Conservation (phyloP, 2,888 invertebrate genomes). For the Parnassius orleans region DNA sequence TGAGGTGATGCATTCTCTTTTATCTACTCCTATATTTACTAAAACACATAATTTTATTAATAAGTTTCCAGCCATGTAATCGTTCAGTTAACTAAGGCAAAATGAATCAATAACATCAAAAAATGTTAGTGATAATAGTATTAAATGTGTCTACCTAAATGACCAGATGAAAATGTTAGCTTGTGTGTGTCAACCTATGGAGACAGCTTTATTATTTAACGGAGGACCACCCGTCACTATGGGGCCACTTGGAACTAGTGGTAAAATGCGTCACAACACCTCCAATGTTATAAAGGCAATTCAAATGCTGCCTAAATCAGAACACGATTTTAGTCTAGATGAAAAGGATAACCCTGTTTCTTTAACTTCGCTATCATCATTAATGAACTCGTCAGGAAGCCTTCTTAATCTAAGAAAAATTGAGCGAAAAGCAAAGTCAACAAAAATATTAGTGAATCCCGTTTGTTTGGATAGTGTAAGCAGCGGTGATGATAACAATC, state of each 20-base stretch:
- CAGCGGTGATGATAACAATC: slow-evolving; percentile 70
- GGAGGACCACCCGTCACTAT: slow-evolving; percentile 77
- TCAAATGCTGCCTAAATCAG: slow-evolving; percentile 54
- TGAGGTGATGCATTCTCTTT: too few species aligned
- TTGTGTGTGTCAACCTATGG: slow-evolving; percentile 84
- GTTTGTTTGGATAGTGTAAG: slow-evolving; percentile 67
- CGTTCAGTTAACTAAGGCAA: slow-evolving; percentile 26
- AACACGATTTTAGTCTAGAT: slow-evolving; percentile 54
- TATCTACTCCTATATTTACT: not conserved
- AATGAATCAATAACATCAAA: slow-evolving; percentile 44
- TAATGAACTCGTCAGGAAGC: slow-evolving; percentile 58
- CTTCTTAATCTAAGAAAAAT: slow-evolving; percentile 70
- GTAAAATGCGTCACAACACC: slow-evolving; percentile 62
- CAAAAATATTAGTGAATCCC: slow-evolving; percentile 75
- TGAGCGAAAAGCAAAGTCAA: slow-evolving; percentile 72
- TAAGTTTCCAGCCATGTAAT: slow-evolving; percentile 46
- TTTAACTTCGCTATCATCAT: slow-evolving; percentile 58
- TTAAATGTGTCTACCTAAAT: slow-evolving; percentile 44
- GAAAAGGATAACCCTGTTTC: slow-evolving; percentile 57
- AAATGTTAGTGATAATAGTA: slow-evolving; percentile 62
- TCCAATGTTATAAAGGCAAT: slow-evolving; percentile 61
- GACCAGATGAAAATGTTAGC: slow-evolving; percentile 81
- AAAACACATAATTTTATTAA: not conserved
- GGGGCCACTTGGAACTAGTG: slow-evolving; percentile 75
- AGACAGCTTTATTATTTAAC: slow-evolving; percentile 77